A percentile compares a stretch with the other conserved stretches of the same genome.
These are phyloP conservation scores for Bombus fervidus DNA, from an alignment of 1,140 invertebrate species.

Conservation along the genomic window DNA sequence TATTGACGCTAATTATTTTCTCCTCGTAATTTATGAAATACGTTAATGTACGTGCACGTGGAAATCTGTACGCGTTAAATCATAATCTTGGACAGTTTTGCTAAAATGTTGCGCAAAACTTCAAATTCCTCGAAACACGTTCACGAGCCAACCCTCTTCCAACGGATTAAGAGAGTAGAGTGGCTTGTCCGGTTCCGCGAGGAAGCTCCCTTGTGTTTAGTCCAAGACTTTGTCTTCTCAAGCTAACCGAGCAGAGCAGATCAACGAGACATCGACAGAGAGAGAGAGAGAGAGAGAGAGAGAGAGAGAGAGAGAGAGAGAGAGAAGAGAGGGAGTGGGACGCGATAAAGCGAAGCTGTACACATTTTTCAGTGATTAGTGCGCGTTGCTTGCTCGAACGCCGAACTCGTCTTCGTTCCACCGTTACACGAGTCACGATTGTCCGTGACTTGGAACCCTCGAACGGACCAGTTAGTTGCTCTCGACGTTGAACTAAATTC, in stretches of 20 bases:
- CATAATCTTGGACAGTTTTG: neutral
- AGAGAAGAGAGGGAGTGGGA: constrained; percentile 54
- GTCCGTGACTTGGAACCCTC: constrained; percentile 36
- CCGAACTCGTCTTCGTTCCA: constrained; percentile 9
- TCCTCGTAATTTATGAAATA: no score
- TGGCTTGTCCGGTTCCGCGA: constrained; percentile 10
- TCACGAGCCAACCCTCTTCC: neutral
- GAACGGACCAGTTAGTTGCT: neutral
- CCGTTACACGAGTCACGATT: neutral
- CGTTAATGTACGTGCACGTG: no score
- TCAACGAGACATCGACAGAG: neutral
- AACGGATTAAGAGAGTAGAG: neutral
- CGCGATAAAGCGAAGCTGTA: constrained; percentile 25
- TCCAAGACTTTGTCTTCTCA: constrained; percentile 5
- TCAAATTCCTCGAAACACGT: no score
- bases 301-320: neutral
- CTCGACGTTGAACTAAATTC: neutral
- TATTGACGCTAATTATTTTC: no score
- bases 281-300: neutral
- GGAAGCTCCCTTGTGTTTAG: neutral
- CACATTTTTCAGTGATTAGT: constrained; percentile 63
- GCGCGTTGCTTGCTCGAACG: constrained; percentile 40
- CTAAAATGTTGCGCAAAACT: neutral
- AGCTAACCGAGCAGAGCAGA: constrained; percentile 6
- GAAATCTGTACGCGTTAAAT: no score